These are phyloP conservation scores for Drosophila melanogaster DNA, from an alignment of 1,140 invertebrate species.

Conservation along the genomic window Release_6_plus_ISO1_MT NT_037436.4:10558001-10558500, in stretches of 20 bases:
- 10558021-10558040: slow-evolving; percentile 1
- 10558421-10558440: not conserved
- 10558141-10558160: not conserved
- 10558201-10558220: slow-evolving; percentile 46
- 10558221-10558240: slow-evolving; percentile 8
- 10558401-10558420: not conserved
- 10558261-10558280: slow-evolving; percentile 33
- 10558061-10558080: slow-evolving; percentile 38
- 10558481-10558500: slow-evolving; percentile 18
- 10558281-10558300: slow-evolving; percentile 11
- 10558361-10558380: slow-evolving; percentile 30
- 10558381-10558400: not conserved
- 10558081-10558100: slow-evolving; percentile 44
- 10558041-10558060: slow-evolving; percentile 45
- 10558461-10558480: not conserved
- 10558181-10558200: slow-evolving; percentile 77
- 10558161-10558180: slow-evolving; percentile 36
- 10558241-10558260: slow-evolving; percentile 46
- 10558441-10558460: not conserved
- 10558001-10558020: slow-evolving; percentile 11
- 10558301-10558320: slow-evolving; percentile 16
- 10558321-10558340: not conserved
- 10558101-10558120: slow-evolving; percentile 43
- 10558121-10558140: slow-evolving; percentile 67
- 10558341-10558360: not conserved